Conservation (phyloP, 2,113 vertebrate species). For the Phaethon lepturus region DNA sequence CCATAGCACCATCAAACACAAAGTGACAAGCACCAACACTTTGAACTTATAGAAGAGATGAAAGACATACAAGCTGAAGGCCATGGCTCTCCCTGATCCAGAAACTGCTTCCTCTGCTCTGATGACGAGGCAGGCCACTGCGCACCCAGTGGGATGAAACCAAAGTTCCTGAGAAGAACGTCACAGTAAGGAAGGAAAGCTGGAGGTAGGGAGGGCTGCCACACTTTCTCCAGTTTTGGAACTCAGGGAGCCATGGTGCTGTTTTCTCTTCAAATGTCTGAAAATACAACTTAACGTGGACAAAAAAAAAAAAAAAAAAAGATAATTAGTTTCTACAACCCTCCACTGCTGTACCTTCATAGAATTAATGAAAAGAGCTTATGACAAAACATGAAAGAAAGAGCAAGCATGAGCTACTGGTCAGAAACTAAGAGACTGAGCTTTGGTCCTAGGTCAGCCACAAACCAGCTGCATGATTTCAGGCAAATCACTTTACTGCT, state of each 20-base stretch:
- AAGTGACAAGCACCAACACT: conserved; percentile 77
- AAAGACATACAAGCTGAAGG: conserved; percentile 51
- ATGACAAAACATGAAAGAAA: background rate
- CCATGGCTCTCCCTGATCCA: conserved; percentile 74
- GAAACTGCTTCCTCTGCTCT: background rate
- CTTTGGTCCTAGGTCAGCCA: background rate
- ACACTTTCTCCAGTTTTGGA: background rate
- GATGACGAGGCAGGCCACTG: background rate
- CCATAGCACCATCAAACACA: conserved; percentile 84
- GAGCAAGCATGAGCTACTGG: background rate
- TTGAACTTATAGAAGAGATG: conserved; percentile 78
- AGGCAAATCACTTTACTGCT: background rate
- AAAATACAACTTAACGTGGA: conserved; percentile 7
- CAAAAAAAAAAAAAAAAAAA: background rate
- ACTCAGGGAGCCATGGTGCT: background rate
- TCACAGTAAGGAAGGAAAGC: background rate
- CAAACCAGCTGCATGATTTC: background rate
- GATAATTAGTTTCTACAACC: background rate
- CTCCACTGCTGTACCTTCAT: background rate
- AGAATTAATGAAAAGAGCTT: background rate
- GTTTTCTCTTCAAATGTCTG: conserved; percentile 9
- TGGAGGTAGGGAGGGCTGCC: background rate
- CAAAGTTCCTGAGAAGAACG: background rate
- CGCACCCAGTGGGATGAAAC: background rate
- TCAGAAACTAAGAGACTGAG: background rate